These are phyloP conservation scores for Ateles fusciceps DNA, from an alignment of 2,797 vertebrate species.

Conservation along the genomic window DNA sequence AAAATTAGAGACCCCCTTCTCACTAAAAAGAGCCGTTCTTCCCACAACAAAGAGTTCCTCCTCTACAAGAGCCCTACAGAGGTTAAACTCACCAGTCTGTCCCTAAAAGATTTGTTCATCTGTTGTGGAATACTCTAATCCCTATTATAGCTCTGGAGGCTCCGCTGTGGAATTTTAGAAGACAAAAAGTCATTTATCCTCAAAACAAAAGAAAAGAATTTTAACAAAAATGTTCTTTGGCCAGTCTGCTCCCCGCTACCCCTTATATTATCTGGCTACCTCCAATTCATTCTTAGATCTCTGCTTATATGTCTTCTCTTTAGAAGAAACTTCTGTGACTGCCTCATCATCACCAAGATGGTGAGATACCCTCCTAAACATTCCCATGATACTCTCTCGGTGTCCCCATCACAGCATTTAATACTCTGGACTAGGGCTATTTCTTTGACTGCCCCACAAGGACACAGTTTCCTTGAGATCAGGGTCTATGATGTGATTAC, in stretches of 20 bases:
- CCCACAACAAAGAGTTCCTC: too few species aligned
- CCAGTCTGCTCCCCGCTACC: not conserved
- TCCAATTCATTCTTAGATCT: not conserved
- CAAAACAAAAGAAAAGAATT: not conserved
- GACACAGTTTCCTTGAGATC: too few species aligned
- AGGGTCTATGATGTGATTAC: accelerated
- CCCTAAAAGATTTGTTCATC: not conserved
- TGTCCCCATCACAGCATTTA: not conserved
- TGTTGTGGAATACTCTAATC: not conserved
- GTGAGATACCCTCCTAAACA: not conserved
- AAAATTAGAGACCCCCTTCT: not conserved
- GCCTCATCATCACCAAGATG: not conserved
- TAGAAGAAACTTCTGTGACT: not conserved
- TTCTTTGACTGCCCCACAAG: not conserved
- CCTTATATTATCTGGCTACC: too few species aligned
- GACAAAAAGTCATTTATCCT: not conserved
- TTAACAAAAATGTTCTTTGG: not conserved
- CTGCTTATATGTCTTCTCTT: not conserved
- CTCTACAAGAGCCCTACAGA: not conserved
- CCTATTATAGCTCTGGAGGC: not conserved
- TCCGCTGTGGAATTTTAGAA: not conserved
- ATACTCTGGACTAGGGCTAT: too few species aligned
- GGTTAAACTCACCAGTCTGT: not conserved
- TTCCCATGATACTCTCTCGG: not conserved
- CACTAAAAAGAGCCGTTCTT: not conserved